A percentile compares a stretch with the other conserved stretches of the same genome.
Conservation (phyloP, 2,113 vertebrate species). For the Ptychochromis oligacanthus region DNA sequence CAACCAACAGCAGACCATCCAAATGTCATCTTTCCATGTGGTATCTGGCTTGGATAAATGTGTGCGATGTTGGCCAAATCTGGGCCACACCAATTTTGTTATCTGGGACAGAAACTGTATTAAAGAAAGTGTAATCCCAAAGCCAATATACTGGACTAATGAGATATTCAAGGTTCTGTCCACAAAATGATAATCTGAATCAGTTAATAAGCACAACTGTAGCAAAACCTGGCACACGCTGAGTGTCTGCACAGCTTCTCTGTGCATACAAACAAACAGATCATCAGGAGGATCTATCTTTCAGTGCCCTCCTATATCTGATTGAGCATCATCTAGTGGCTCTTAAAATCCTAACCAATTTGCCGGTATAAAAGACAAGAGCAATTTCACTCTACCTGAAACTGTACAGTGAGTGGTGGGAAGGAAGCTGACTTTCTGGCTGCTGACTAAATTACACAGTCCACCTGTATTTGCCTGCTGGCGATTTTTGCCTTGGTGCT, state of each 20-base stretch:
- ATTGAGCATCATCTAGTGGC: neutral
- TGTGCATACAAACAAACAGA: neutral
- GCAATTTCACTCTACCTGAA: neutral
- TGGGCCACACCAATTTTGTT: too few relatives aligned
- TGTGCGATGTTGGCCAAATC: neutral
- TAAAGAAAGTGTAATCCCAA: neutral
- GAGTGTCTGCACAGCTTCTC: neutral
- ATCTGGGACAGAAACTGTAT: neutral
- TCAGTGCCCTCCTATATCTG: neutral
- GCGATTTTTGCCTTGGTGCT: neutral
- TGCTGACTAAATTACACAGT: neutral
- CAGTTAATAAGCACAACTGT: neutral
- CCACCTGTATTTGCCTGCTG: neutral
- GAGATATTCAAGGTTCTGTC: too few relatives aligned
- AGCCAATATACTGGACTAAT: neutral
- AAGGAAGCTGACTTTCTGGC: neutral
- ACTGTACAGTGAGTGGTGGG: neutral
- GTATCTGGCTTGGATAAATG: neutral
- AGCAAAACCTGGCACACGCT: neutral
- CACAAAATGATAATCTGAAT: neutral
- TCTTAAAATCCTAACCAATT: neutral
- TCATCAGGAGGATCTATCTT: neutral
- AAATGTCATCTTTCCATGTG: fast-evolving
- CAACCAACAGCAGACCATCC: neutral
- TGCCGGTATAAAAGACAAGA: neutral